Percentiles rank a stretch among this genome's conserved stretches.
Conservation (phyloP, 2,797 vertebrate species). For the Parotocinclus haroldoi region DNA sequence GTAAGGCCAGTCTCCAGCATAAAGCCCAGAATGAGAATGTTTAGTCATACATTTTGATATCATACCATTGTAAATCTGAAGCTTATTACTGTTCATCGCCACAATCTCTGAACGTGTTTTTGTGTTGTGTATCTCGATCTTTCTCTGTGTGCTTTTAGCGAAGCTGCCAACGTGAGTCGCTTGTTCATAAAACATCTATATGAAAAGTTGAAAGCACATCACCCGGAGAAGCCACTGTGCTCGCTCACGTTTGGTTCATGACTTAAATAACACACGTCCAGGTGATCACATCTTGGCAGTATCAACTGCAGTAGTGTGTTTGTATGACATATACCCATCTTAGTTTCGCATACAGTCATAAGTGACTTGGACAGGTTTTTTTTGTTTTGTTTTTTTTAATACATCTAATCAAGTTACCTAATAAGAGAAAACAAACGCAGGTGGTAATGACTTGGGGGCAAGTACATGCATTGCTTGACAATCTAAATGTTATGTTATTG, state of each 20-base stretch:
- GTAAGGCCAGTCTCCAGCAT: slow-evolving; percentile 69
- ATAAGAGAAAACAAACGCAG: slow-evolving; percentile 47
- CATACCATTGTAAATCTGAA: slow-evolving; percentile 67
- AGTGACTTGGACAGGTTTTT: slow-evolving; percentile 31
- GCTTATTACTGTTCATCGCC: slow-evolving; percentile 85
- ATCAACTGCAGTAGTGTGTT: slow-evolving; percentile 98
- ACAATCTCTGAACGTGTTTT: slow-evolving; percentile 91
- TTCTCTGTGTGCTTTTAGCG: slow-evolving; percentile 99
- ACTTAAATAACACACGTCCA: slow-evolving; percentile 99
- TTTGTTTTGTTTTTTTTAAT: not conserved
- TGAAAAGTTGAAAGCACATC: slow-evolving; percentile 99
- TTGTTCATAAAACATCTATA: slow-evolving; percentile 99
- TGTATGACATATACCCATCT: slow-evolving; percentile 72
- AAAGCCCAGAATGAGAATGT: slow-evolving; percentile 62
- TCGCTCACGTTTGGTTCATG: slow-evolving; percentile 99
- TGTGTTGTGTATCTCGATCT: slow-evolving; percentile 99
- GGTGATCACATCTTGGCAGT: slow-evolving; percentile 99
- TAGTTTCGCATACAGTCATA: slow-evolving; percentile 63
- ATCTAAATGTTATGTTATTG: slow-evolving; percentile 17
- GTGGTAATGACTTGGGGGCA: slow-evolving; percentile 36
- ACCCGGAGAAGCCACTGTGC: slow-evolving; percentile 97
- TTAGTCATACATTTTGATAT: too few species aligned
- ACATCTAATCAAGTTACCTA: slow-evolving; percentile 30
- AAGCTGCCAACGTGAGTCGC: slow-evolving; percentile 99
- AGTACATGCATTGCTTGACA: slow-evolving; percentile 24